A percentile compares a stretch with the other conserved stretches of the same genome.
Evolutionary conservation across 2,797 vertebrate species (phyloP).

Genomic region (Euthynnus affinis): DNA sequence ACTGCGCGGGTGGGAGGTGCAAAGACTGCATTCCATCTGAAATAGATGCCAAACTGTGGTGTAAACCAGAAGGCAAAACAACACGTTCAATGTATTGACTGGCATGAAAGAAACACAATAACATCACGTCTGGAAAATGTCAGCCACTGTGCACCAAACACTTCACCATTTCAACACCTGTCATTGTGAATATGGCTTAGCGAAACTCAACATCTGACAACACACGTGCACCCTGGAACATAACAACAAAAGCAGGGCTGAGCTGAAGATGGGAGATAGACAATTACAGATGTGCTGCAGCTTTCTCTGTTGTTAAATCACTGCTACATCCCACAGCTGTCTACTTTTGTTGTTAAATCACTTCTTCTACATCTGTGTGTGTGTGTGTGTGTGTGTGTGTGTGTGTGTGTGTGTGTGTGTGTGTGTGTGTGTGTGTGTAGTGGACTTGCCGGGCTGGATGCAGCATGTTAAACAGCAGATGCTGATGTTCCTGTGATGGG

Average conservation of each 20-base stretch:
- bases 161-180: conserved; percentile 44
- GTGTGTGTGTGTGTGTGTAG: neutral
- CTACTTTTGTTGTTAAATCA: conserved; percentile 27
- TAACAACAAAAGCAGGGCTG: conserved; percentile 20
- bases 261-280: conserved; percentile 24
- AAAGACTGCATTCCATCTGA: neutral
- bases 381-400: conserved; percentile 2
- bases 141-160: conserved; percentile 7
- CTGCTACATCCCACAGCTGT: conserved; percentile 40
- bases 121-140: conserved; percentile 29
- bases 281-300: conserved; percentile 9
- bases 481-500: conserved; percentile 35
- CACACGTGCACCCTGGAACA: conserved; percentile 1
- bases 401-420: conserved; percentile 1
- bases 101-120: neutral
- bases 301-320: conserved; percentile 40
- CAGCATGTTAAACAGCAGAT: conserved; percentile 37
- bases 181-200: conserved; percentile 15
- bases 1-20: neutral
- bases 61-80: conserved; percentile 6
- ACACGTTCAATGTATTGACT: neutral
- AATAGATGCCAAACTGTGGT: neutral
- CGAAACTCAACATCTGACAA: conserved; percentile 31
- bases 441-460: conserved; percentile 9
- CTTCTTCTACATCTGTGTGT: neutral